These are phyloP conservation scores for Euwallacea fornicatus DNA, from an alignment of 1,140 invertebrate genomes.

Conservation along the genomic window DNA sequence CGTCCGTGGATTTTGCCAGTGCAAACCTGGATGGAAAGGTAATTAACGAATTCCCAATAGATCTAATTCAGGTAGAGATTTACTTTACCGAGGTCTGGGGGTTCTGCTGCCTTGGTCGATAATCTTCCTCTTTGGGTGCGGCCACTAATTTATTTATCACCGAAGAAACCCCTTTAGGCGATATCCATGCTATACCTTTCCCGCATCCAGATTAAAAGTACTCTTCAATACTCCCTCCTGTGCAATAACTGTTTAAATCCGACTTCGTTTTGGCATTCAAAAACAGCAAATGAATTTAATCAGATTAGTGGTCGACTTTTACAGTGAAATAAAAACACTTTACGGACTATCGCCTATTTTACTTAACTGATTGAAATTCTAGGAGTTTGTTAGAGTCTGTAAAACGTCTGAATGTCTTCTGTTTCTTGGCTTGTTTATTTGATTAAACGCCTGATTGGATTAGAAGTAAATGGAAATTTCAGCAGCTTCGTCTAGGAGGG, in stretches of 20 bases:
- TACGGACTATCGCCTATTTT: conserved; percentile 32
- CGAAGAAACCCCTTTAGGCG: too few relatives aligned
- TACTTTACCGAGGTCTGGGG: too few relatives aligned
- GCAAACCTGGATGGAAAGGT: conserved; percentile 88
- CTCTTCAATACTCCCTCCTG: too few relatives aligned
- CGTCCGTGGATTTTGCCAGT: conserved; percentile 85
- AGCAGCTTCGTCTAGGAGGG: background rate
- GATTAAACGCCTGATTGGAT: conserved; percentile 27
- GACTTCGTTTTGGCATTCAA: background rate
- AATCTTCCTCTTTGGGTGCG: too few relatives aligned
- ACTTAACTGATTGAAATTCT: conserved; percentile 36
- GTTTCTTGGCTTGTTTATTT: conserved; percentile 25
- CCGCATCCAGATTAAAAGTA: too few relatives aligned
- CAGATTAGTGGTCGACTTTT: conserved; percentile 15
- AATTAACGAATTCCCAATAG: conserved; percentile 58
- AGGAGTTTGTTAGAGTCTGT: conserved; percentile 15
- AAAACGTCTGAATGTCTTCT: conserved; percentile 21
- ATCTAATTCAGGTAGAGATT: conserved; percentile 58
- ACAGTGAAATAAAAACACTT: conserved; percentile 22
- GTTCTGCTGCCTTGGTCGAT: too few relatives aligned
- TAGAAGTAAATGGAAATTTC: conserved; percentile 8
- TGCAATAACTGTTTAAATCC: too few relatives aligned
- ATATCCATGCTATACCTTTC: too few relatives aligned
- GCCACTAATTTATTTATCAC: too few relatives aligned
- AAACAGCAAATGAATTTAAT: conserved; percentile 11